These are phyloP conservation scores for Pyrgus malvae DNA, from an alignment of 2,888 invertebrate species.

Conservation along the genomic window DNA sequence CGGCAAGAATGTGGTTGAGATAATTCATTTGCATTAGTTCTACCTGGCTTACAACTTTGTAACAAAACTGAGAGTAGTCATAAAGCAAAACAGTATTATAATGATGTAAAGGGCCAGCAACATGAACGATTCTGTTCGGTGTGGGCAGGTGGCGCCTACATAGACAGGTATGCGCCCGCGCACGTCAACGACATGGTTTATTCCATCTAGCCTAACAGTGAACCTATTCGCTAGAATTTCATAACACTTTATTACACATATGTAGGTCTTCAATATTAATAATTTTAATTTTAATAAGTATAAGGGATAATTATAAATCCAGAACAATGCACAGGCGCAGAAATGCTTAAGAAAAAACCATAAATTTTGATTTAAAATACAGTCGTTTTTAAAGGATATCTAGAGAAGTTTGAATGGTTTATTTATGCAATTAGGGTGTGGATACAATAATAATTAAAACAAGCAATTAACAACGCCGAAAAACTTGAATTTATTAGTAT, in stretches of 20 bases:
- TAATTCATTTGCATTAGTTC: conserved; percentile 21
- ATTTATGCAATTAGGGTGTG: no score
- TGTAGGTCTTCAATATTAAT: no score
- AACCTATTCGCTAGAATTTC: not conserved
- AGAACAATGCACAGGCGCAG: no score
- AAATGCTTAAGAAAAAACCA: no score
- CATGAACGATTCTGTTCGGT: conserved; percentile 36
- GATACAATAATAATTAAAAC: no score
- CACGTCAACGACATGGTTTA: conserved; percentile 5
- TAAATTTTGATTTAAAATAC: no score
- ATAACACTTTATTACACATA: not conserved
- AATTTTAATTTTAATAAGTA: no score
- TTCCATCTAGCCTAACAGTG: not conserved
- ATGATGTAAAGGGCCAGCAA: conserved; percentile 9
- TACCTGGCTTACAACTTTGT: conserved; percentile 14
- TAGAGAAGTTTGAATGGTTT: no score
- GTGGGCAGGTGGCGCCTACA: conserved; percentile 61
- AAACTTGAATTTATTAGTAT: no score
- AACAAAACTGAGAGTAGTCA: conserved; percentile 11
- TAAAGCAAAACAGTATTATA: conserved; percentile 17
- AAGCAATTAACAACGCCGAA: no score
- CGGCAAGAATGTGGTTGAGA: conserved; percentile 5
- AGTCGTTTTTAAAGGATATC: no score
- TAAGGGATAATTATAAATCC: no score
- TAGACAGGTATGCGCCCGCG: conserved; percentile 37